phyloP scores from a whole-genome alignment of 1,140 invertebrate species.

The Tetranychus urticae region DNA sequence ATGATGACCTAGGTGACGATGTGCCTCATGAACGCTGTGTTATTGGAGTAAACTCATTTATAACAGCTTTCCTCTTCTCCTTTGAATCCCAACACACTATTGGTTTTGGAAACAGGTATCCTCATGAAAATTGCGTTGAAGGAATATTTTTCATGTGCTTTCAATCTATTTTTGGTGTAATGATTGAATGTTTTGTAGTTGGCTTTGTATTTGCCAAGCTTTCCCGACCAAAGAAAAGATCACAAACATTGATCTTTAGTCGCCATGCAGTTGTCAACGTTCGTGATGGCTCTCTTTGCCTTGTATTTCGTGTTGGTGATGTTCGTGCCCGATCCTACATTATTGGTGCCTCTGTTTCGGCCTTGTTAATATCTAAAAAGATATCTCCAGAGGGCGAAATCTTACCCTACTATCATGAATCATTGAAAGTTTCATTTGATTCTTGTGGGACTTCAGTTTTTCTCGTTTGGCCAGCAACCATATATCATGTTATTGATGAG shows the following conservation, averaged over 20 bases:
- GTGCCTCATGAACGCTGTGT: constrained; percentile 23
- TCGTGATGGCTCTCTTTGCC: constrained; percentile 56
- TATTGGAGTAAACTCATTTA: constrained; percentile 49
- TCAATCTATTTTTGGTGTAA: constrained; percentile 82
- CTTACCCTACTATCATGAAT: constrained; percentile 23
- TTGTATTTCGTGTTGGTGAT: constrained; percentile 91
- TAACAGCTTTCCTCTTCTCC: constrained; percentile 68
- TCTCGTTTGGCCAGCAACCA: constrained; percentile 75
- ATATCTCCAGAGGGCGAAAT: constrained; percentile 24
- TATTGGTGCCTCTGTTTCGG: constrained; percentile 67
- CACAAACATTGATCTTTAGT: constrained; percentile 83
- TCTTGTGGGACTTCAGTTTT: constrained; percentile 57
- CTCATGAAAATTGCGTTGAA: constrained; percentile 82
- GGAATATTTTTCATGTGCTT: constrained; percentile 91
- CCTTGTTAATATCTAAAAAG: constrained; percentile 45
- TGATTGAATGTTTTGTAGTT: constrained; percentile 53
- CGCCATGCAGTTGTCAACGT: constrained; percentile 64
- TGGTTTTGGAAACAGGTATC: constrained; percentile 37
- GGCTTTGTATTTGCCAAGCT: constrained; percentile 34
- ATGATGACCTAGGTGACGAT: constrained; percentile 67
- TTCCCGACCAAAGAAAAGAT: constrained; percentile 69
- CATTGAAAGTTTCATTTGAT: constrained; percentile 40
- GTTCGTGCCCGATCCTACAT: constrained; percentile 71
- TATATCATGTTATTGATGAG: constrained; percentile 59
- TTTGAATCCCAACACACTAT: constrained; percentile 81